Evolutionary conservation across 2,113 vertebrate species (phyloP).

Genomic region (Eulemur macaco): DNA sequence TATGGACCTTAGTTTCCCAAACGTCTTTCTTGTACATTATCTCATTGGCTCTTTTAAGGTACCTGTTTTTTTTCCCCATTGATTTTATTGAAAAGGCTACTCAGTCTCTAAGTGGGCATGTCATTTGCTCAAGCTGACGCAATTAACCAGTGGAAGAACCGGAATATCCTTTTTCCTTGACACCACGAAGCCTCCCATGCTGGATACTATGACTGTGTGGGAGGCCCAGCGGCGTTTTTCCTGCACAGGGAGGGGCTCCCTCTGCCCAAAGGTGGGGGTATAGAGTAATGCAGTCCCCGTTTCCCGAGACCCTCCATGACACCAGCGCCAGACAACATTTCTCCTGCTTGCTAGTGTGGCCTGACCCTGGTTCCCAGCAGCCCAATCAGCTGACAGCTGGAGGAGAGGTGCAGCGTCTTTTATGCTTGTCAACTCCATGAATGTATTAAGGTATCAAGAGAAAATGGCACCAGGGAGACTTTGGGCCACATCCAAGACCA

Average conservation of each 20-base stretch:
- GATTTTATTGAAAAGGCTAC: neutral
- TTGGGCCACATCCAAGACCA: neutral
- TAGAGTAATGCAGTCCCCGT: neutral
- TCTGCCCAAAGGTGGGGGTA: neutral
- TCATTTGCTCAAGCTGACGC: neutral
- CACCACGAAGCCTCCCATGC: fast-evolving
- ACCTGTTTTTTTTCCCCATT: no score
- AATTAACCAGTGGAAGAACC: neutral
- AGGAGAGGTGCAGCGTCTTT: neutral
- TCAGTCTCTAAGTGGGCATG: neutral
- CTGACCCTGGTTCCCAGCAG: neutral
- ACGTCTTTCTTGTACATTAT: neutral
- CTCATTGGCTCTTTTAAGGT: neutral
- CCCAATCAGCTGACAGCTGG: neutral
- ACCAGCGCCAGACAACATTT: neutral
- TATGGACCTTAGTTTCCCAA: neutral
- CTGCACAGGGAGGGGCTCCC: neutral
- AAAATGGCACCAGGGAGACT: neutral
- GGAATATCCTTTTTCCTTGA: neutral
- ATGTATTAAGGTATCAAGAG: conserved; percentile 31
- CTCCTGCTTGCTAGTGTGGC: neutral
- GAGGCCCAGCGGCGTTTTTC: neutral
- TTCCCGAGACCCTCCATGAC: neutral
- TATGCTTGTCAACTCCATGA: neutral
- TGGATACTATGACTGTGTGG: neutral